phyloP scores from a whole-genome alignment of 2,888 invertebrate species.

The Agrochola litura region DNA sequence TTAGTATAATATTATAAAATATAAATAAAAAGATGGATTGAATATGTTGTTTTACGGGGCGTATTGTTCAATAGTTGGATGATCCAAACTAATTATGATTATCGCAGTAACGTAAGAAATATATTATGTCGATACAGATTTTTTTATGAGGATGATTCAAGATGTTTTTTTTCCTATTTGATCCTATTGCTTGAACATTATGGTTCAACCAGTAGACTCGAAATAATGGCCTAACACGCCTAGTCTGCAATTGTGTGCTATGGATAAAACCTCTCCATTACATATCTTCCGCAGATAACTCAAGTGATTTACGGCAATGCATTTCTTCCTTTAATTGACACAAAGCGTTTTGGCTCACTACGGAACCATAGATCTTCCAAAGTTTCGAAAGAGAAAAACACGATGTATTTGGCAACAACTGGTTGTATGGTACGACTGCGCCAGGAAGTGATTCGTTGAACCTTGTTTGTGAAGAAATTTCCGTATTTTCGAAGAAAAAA shows the following conservation, averaged over 20 bases:
- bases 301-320: neutral
- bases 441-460: neutral
- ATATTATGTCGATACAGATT: too few species aligned
- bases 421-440: neutral
- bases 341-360: constrained; percentile 18
- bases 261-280: neutral
- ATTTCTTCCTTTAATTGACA: constrained; percentile 5
- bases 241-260: too few species aligned
- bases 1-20: neutral
- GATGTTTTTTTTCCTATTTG: neutral
- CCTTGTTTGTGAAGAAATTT: neutral
- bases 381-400: constrained; percentile 15
- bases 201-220: neutral
- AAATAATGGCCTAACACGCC: neutral
- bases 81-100: neutral
- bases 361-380: constrained; percentile 16
- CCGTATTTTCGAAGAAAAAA: neutral
- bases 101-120: neutral
- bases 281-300: neutral
- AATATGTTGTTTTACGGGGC: neutral
- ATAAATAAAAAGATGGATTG: too few species aligned
- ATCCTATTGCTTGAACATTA: neutral
- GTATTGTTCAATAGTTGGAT: neutral
- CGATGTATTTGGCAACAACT: constrained; percentile 19
- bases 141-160: too few species aligned